These are phyloP conservation scores for Samia ricini DNA, from an alignment of 1,140 invertebrate genomes.

Conservation along the genomic window DNA sequence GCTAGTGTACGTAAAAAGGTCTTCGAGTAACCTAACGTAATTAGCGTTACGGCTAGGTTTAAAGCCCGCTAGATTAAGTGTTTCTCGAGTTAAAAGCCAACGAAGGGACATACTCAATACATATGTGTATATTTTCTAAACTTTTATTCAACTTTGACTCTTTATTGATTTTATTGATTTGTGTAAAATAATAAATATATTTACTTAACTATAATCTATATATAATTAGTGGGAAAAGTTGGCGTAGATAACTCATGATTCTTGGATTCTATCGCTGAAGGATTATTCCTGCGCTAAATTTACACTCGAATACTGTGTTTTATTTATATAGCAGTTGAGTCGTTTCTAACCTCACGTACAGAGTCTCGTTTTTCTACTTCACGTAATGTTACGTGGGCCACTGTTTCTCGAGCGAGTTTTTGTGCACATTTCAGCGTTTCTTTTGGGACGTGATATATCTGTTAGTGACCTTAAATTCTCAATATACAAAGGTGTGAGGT, in stretches of 20 bases:
- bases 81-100: too few relatives aligned
- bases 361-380: slow-evolving; percentile 19
- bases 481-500: not conserved
- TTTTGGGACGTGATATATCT: slow-evolving; percentile 4
- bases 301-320: not conserved
- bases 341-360: slow-evolving; percentile 12
- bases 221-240: not conserved
- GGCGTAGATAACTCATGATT: not conserved
- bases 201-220: too few relatives aligned
- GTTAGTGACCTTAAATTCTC: not conserved
- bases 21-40: too few relatives aligned
- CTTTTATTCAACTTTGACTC: too few relatives aligned
- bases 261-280: not conserved
- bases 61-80: too few relatives aligned
- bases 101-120: too few relatives aligned
- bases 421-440: slow-evolving; percentile 1
- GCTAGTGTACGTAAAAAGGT: too few relatives aligned
- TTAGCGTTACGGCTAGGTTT: too few relatives aligned
- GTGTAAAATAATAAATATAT: too few relatives aligned
- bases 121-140: too few relatives aligned
- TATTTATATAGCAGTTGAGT: not conserved
- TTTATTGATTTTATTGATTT: too few relatives aligned
- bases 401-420: not conserved
- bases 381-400: slow-evolving; percentile 14
- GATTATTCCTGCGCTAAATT: not conserved